phyloP scores from a whole-genome alignment of 2,797 vertebrate species.

The Ceyx erithaca region DNA sequence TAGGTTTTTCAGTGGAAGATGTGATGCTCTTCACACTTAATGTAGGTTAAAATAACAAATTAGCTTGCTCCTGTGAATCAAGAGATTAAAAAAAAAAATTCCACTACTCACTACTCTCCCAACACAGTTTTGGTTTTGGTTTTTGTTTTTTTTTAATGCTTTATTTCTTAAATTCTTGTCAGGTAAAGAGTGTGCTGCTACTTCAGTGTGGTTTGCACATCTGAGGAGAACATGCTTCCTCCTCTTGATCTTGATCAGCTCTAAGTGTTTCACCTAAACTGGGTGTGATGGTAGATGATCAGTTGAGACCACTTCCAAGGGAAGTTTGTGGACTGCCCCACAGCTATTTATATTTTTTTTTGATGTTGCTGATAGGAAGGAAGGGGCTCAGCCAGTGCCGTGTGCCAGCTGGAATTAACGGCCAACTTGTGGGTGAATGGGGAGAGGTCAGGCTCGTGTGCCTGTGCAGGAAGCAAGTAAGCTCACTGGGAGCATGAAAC shows the following conservation, averaged over 20 bases:
- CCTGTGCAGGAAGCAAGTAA: neutral
- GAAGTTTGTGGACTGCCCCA: neutral
- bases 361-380: neutral
- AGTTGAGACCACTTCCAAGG: neutral
- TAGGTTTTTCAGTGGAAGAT: neutral
- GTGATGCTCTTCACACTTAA: neutral
- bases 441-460: neutral
- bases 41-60: neutral
- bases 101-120: neutral
- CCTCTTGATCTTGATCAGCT: neutral
- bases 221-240: neutral
- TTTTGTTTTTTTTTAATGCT: neutral
- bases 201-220: accelerated
- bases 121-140: neutral
- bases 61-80: neutral
- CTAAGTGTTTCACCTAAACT: neutral
- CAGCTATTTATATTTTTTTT: neutral
- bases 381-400: neutral
- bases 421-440: neutral
- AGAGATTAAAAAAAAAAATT: neutral
- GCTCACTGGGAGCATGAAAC: neutral
- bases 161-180: neutral
- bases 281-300: neutral
- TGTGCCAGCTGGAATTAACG: conserved; percentile 8
- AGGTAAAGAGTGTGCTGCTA: neutral